Base-by-base conservation (phyloP, 2,888 invertebrate species). In the Cantharis flavilabris region DNA sequence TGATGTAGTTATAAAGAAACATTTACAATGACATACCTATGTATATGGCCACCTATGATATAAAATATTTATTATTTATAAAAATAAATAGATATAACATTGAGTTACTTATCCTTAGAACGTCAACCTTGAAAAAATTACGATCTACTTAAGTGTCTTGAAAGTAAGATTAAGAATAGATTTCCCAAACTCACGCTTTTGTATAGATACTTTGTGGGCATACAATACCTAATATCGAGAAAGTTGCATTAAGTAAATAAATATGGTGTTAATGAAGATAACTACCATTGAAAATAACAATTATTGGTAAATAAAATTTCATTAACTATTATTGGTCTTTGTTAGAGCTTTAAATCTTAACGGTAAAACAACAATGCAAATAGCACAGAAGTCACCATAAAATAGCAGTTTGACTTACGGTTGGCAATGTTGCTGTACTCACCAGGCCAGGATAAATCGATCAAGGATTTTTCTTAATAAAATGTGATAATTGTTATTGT, bases 111-210 rank as follows among this genome's bases (percentile, higher is more conserved):
- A 20, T 65, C 65, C 65, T 20, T 49, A 71, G 77, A 71, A 74
- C 74, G 69, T 74, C 74, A 71, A 77, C 74, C 77, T 74, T 77
- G 77, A 75, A 77, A 16, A 76, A 73, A 71, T 71, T 72, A 14
- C 65, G 77, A 49, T 75, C 77, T 62, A 77, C 77, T 77, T 77
- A 49, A 2, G 49, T 13, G 49, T 71, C 71, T 23, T 74, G 77
- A 77, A 77, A 77, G 77, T 77, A 77, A 77, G 72, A 72, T 71
- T 73, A 20, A 64, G 9, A 65, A 67, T 67, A 20, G 20, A 67
- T 67, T 77, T 78, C 78, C 64, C 75, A 78, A 70, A 71, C 75
- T 63, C 78, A 73, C 78, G 78, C 78, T 76, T 75, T 75, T 77
- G 72, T 75, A 75, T 67, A 63, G 72, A 72, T 64, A 28, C 62